Evolutionary conservation across 2,797 vertebrate species (phyloP).

Genomic region (Sebastes oblongus): DNA sequence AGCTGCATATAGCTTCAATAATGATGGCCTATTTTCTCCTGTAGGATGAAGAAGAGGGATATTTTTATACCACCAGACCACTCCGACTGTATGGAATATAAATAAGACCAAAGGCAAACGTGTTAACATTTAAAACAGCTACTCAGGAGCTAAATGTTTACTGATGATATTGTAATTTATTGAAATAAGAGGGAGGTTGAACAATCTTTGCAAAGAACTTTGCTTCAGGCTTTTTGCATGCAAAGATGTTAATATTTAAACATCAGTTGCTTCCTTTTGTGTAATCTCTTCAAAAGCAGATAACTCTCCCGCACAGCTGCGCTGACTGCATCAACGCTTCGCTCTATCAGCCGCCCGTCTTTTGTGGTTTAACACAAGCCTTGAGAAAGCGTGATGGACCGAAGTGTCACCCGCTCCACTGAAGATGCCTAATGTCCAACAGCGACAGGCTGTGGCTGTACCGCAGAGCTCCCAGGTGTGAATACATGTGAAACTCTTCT

Average conservation of each 20-base stretch:
- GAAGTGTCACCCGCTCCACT: constrained; percentile 45
- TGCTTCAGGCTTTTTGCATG: neutral
- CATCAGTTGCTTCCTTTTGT: neutral
- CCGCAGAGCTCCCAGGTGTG: constrained; percentile 26
- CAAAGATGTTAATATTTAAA: neutral
- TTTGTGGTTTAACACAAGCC: constrained; percentile 23
- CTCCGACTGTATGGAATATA: constrained; percentile 31
- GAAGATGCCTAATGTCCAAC: constrained; percentile 51
- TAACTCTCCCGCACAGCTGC: constrained; percentile 4
- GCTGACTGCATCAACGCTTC: neutral
- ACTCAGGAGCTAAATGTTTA: neutral
- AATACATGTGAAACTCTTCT: neutral
- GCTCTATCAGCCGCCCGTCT: constrained; percentile 11
- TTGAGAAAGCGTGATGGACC: constrained; percentile 27
- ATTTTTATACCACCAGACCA: constrained; percentile 52
- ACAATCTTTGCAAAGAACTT: neutral
- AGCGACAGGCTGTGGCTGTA: constrained; percentile 19
- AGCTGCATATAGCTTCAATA: constrained; percentile 34
- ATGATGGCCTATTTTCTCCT: constrained; percentile 62
- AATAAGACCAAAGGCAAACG: constrained; percentile 54
- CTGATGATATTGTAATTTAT: constrained; percentile 1
- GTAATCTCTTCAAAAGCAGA: neutral
- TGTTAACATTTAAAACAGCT: constrained; percentile 36
- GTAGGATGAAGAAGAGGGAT: constrained; percentile 53
- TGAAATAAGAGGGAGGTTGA: neutral